Percentiles rank a stretch among this genome's conserved stretches.
phyloP scores from a whole-genome alignment of 30 jellyfish, hydroid and myxozoan genomes.

The Rhopilema esculentum region DNA sequence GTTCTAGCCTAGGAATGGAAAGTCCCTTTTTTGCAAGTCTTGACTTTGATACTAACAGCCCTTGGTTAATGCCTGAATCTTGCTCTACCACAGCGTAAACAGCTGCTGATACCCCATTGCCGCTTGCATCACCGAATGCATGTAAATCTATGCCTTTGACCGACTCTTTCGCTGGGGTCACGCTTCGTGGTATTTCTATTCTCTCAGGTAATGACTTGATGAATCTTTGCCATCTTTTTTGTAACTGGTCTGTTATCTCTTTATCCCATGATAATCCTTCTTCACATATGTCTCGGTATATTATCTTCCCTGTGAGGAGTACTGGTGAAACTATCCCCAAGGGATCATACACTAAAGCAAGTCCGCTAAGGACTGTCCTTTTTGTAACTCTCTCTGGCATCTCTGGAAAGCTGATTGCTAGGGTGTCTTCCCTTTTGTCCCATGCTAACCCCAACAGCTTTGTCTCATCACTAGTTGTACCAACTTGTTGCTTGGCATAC shows the following conservation, averaged over 20 bases:
- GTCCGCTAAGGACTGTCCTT: slow-evolving; percentile 45
- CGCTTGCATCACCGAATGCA: slow-evolving; percentile 70
- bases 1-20: slow-evolving; percentile 58
- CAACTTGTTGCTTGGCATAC: slow-evolving; percentile 36
- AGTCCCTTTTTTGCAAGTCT: slow-evolving; percentile 40
- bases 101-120: slow-evolving; percentile 39
- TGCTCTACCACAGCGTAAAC: slow-evolving; percentile 40
- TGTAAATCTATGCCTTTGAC: slow-evolving; percentile 31
- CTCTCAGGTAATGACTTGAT: slow-evolving; percentile 13
- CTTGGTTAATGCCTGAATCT: slow-evolving; percentile 5
- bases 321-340: slow-evolving; percentile 72
- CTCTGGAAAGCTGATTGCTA: slow-evolving; percentile 45
- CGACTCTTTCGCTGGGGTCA: slow-evolving; percentile 4
- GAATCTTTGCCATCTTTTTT: slow-evolving; percentile 14
- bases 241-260: slow-evolving; percentile 19
- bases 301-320: slow-evolving; percentile 42
- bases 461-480: background rate
- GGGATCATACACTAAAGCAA: slow-evolving; percentile 66
- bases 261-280: slow-evolving; percentile 53
- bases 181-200: slow-evolving; percentile 40
- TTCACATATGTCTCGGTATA: slow-evolving; percentile 58
- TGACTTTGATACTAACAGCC: slow-evolving; percentile 36
- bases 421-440: slow-evolving; percentile 51
- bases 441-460: slow-evolving; percentile 53
- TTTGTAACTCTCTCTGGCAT: slow-evolving; percentile 24